phyloP scores from a whole-genome alignment of 2,888 invertebrate genomes.

The Agrotis puta region DNA sequence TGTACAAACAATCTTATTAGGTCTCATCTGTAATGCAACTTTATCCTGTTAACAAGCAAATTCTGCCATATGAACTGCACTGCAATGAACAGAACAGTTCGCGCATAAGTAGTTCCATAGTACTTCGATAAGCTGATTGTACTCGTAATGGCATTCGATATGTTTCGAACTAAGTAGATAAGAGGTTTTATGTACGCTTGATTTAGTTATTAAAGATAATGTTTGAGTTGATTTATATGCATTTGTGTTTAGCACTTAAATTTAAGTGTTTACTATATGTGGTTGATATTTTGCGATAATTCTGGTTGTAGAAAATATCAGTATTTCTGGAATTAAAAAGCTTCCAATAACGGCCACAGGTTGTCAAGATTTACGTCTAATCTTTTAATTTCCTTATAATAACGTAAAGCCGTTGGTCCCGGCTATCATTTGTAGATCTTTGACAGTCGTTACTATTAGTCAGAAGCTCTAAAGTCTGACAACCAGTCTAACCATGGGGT shows the following conservation, averaged over 20 bases:
- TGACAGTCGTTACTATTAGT: too few relatives aligned
- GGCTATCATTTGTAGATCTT: too few relatives aligned
- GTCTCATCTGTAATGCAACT: neutral
- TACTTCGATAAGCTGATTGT: slow-evolving; percentile 27
- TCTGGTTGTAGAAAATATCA: too few relatives aligned
- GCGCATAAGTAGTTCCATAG: slow-evolving; percentile 7
- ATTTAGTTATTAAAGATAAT: neutral
- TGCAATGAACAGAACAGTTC: neutral
- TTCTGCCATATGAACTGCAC: neutral
- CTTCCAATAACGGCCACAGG: too few relatives aligned
- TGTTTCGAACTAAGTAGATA: slow-evolving; percentile 14
- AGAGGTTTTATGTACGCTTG: neutral
- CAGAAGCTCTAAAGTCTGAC: too few relatives aligned
- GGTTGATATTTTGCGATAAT: too few relatives aligned
- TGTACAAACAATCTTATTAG: neutral
- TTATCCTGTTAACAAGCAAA: slow-evolving; percentile 24
- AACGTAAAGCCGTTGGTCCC: too few relatives aligned
- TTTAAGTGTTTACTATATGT: neutral
- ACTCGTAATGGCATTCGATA: slow-evolving; percentile 18
- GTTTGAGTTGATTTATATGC: neutral
- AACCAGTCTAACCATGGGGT: too few relatives aligned
- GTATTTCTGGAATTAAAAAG: neutral
- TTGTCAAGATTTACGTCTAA: too few relatives aligned
- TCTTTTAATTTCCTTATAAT: too few relatives aligned
- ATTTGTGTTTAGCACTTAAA: neutral